Base-by-base conservation (phyloP, 2,797 vertebrate species). In the Nyctalus aviator region DNA sequence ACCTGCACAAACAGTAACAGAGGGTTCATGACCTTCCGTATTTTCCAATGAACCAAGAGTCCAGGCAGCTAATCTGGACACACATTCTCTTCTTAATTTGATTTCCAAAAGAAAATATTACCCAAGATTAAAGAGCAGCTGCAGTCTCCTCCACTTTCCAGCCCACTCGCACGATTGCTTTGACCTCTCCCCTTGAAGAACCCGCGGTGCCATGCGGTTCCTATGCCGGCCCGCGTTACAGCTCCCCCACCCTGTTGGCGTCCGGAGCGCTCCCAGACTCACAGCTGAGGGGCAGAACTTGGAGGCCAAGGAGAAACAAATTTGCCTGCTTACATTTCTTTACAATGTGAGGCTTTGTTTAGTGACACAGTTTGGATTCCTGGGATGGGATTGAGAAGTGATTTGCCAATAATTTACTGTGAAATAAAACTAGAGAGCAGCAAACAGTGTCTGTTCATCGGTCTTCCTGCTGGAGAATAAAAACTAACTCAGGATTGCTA, bases 401-500 rank as follows among this genome's bases (percentile, higher is more conserved):
- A 27, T 73, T 76, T 94, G 69, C 89, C 71, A 94, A 86, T 95
- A 71, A 94, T 88, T 83, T 94, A 66, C 84, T 76, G 46, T n/a
- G 35, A 91, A 92, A 46, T 73, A 27, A 81, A 95, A 78, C 37
- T 76, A 44, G 95, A 93, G 46, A 94, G 88, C 13, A 55, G 37
- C 75, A 87, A 83, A 79, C 13, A n/a, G 41, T 48, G 20, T n/a
- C 48, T 86, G 41, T n/a, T 72, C 86, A 94, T 83, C 78, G 46
- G 3, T 66, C 68, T 62, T 85, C 30, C 71, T 57, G 5, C 32
- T 41, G 13, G 21, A n/a, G 75, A 53, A 44, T 78, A 55, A 62
- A 94, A 88, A 79, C 62, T 88, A 85, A 93, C 62, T 75, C 13
- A 9, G 53, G 59, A 32, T 55, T 73, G 55, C 46, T 48, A 69